Evolutionary conservation across 2,113 vertebrate genomes (phyloP), one percentile per base, ranked within the genome.

Genomic region (Corydoras maculifer): DNA sequence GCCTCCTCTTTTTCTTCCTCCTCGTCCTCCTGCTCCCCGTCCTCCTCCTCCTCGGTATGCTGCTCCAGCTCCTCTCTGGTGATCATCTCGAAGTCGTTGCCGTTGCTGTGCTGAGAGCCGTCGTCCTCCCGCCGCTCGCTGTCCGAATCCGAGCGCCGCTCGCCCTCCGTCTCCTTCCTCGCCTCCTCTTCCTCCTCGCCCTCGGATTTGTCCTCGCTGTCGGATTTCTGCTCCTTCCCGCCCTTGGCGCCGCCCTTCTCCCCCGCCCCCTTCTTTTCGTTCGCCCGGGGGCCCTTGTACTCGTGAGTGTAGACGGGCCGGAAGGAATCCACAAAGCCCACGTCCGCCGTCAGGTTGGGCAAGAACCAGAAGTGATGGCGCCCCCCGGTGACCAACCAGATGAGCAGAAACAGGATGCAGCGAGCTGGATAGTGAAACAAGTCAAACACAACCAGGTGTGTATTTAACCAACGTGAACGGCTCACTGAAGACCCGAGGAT

Each of bases 11-110:
- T 84, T 9, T 85, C 82, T 63, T 11, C 35, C 51, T 83, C 81
- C 0, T 86, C 87, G 4, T 89, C 86, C 13, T 89, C 90, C 0
- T 88, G 88, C n/a, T 86, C 77, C 5, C 76, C 87, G 9, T 89
- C 85, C 0, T 81, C 88, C 0, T 88, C 93, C 53, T 91, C 94
- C 61, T 96, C 95, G 8, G 96, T 98, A 80, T 98, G 94, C 88
- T 98, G 95, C 81, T 99, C 97, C 82, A 99, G 90, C 91, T 99
- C 96, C 79, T 98, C 97, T 78, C 95, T 94, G 83, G 95, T 98
- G 86, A 99, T 99, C 95, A 99, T 97, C 90, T 99, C 97, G 88
- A 99, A 99, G 90, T 99, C 97, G 87, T 99, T 99, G 72, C 95
- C 96, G 80, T 94, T 99, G 92, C 97, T 99, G 89, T 99, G 96